Evolutionary conservation across 1,140 invertebrate species (phyloP).

Genomic region (Aphaenogaster rudis): DNA sequence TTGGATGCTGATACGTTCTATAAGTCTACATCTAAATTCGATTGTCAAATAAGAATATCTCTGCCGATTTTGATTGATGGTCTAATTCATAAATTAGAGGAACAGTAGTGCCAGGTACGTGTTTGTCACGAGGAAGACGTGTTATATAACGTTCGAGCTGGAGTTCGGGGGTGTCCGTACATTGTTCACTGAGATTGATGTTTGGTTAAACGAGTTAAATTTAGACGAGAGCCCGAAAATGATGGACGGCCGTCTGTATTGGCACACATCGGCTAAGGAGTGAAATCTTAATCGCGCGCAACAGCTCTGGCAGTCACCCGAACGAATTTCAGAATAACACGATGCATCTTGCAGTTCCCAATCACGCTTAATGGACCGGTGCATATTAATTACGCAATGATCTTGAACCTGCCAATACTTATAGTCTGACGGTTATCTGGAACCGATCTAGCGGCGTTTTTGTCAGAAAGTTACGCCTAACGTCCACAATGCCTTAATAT

Average conservation of each 20-base stretch:
- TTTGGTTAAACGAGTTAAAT: constrained; percentile 70
- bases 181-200: constrained; percentile 66
- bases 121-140: not conserved
- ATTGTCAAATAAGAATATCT: not conserved
- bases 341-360: constrained; percentile 9
- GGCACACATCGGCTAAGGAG: constrained; percentile 47
- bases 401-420: constrained; percentile 37
- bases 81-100: constrained; percentile 1
- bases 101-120: not conserved
- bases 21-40: not conserved
- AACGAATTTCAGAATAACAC: constrained; percentile 49
- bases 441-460: constrained; percentile 56
- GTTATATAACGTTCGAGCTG: constrained; percentile 41
- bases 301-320: not conserved
- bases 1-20: not conserved
- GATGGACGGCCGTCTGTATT: constrained; percentile 65
- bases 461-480: constrained; percentile 64
- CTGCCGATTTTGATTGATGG: not conserved
- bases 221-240: constrained; percentile 68
- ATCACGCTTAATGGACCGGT: not conserved
- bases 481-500: constrained; percentile 77
- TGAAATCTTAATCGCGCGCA: constrained; percentile 63
- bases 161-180: constrained; percentile 12
- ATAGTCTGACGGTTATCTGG: not conserved
- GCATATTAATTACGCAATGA: constrained; percentile 10